Evolutionary conservation across 2,113 vertebrate species (phyloP), one percentile per base, ranked within the genome.

Genomic region (Vicugna pacos): DNA sequence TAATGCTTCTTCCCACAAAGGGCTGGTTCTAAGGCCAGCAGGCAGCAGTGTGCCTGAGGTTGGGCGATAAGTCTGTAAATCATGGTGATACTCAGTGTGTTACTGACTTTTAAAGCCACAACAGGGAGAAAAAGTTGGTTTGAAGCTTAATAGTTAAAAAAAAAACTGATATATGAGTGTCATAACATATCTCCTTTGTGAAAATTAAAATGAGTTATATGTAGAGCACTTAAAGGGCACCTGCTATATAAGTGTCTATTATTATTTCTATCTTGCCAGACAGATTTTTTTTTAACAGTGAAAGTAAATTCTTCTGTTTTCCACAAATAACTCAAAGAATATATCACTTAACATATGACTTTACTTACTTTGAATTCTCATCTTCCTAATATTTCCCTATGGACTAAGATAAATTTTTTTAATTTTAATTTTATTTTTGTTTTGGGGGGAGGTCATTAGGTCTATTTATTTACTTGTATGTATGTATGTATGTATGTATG

Each of bases 121-220:
- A 1, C 17, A 50, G 8, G 7, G 42, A 65, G 19, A 77, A 38
- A 89, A 67, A 8, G 5, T 70, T 32, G 9, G 5, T 70, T 83
- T 93, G 64, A 85, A 67, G 15, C 16, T 48, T 32, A 67, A 30
- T 52, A 35, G 13, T 42, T 93, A 24, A 65, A 52, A 84, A 8
- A 8, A 56, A 38, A 80, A n/a, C 1, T 50, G 60, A 54, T 54
- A 32, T 50, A 10, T 20, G 60, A 8, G 8, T 73, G 1, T 76
- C 14, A 65, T 11, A 82, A 72, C 3, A 12, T 70, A 62, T 46
- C 10, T 85, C 70, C 54, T 92, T 5, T 89, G 8, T 67, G n/a
- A 96, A 86, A 46, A 86, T 87, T 60, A 95, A 65, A 85, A 67
- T 92, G 30, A 77, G 11, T 58, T 82, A 65, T 17, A 77, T 46